Evolutionary conservation across 2,797 vertebrate genomes (phyloP).

Genomic region (Nyctalus aviator): DNA sequence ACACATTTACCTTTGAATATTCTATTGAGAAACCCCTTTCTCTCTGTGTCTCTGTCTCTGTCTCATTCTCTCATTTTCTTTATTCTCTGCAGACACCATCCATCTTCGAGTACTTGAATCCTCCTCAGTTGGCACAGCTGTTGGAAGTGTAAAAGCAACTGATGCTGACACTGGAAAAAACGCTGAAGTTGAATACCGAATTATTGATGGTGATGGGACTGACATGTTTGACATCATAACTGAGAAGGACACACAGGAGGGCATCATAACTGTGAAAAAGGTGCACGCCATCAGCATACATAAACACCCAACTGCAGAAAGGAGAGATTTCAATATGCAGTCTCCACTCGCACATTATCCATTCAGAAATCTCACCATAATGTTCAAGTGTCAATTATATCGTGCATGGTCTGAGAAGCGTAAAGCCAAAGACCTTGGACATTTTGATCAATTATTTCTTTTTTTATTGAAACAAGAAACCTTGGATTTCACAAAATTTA

Average conservation of each 20-base stretch:
- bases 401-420: not conserved
- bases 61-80: not conserved
- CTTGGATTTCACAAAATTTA: slow-evolving; percentile 39
- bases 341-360: not conserved
- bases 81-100: slow-evolving; percentile 85
- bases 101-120: slow-evolving; percentile 89
- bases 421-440: not conserved
- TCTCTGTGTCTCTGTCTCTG: not conserved
- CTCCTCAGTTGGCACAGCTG: slow-evolving; percentile 87
- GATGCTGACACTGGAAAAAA: slow-evolving; percentile 91
- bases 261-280: slow-evolving; percentile 90
- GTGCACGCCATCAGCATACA: slow-evolving; percentile 70
- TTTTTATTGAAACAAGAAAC: not conserved
- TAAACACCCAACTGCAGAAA: not conserved
- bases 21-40: not conserved
- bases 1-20: not conserved
- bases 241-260: slow-evolving; percentile 89
- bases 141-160: slow-evolving; percentile 89
- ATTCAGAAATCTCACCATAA: not conserved
- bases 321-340: not conserved
- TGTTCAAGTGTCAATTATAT: not conserved
- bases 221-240: slow-evolving; percentile 90
- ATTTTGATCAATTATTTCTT: not conserved
- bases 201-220: slow-evolving; percentile 89
- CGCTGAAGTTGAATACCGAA: slow-evolving; percentile 90